Percentiles rank a stretch among this genome's conserved stretches.
phyloP scores from a whole-genome alignment of 2,888 invertebrate species.

The Drosophila eohydei region DNA sequence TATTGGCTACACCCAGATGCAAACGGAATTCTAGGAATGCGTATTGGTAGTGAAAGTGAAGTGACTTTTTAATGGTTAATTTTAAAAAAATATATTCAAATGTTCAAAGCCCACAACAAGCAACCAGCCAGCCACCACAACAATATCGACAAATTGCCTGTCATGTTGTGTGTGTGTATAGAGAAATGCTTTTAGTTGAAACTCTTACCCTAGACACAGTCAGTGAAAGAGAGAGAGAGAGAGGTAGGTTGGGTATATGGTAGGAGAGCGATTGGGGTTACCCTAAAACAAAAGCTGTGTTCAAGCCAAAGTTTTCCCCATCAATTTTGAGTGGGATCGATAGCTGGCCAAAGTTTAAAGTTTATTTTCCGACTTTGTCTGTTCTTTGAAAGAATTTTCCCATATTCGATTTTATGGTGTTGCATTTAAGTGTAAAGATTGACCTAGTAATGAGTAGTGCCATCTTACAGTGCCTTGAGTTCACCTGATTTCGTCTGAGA shows the following conservation, averaged over 20 bases:
- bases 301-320: slow-evolving; percentile 27
- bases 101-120: slow-evolving; percentile 29
- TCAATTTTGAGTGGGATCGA: slow-evolving; percentile 25
- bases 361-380: slow-evolving; percentile 22
- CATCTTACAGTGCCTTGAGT: no score
- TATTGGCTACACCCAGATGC: not conserved
- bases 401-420: not conserved
- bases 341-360: slow-evolving; percentile 10
- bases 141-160: slow-evolving; percentile 52
- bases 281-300: slow-evolving; percentile 61
- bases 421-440: not conserved
- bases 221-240: not conserved
- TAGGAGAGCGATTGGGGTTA: not conserved
- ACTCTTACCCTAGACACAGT: slow-evolving; percentile 24
- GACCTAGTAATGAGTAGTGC: not conserved
- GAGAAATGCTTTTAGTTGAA: slow-evolving; percentile 64
- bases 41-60: slow-evolving; percentile 41
- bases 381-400: slow-evolving; percentile 28
- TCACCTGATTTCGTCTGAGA: not conserved
- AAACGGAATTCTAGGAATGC: slow-evolving; percentile 46
- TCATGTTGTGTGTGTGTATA: slow-evolving; percentile 44
- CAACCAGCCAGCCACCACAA: slow-evolving; percentile 17
- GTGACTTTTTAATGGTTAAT: slow-evolving; percentile 37
- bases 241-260: not conserved
- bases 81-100: slow-evolving; percentile 19